phyloP scores from a whole-genome alignment of 2,797 vertebrate genomes.

The Pempheris klunzingeri region DNA sequence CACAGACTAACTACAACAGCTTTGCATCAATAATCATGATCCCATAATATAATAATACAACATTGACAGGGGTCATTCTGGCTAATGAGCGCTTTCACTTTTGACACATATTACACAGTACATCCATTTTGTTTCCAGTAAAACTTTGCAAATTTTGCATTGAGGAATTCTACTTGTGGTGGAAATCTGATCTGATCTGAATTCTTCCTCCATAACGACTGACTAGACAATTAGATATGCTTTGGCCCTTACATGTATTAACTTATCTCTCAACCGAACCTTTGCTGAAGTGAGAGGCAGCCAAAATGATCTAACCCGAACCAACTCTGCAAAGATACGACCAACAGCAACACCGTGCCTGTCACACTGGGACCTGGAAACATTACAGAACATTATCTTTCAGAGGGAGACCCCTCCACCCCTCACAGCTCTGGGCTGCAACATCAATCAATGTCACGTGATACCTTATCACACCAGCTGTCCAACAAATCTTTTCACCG shows the following conservation, averaged over 20 bases:
- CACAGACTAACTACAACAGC: neutral
- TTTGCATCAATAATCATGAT: neutral
- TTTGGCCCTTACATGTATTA: neutral
- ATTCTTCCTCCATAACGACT: neutral
- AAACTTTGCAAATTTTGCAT: neutral
- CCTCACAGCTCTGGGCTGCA: slow-evolving; percentile 30
- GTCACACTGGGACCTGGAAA: slow-evolving; percentile 12
- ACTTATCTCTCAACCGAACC: neutral
- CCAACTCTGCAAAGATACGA: neutral
- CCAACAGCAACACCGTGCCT: slow-evolving; percentile 6
- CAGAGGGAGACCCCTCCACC: neutral
- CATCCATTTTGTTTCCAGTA: neutral
- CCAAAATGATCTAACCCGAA: neutral
- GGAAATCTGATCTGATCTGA: neutral
- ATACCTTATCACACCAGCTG: slow-evolving; percentile 39
- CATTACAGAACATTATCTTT: slow-evolving; percentile 35
- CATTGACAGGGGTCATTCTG: neutral
- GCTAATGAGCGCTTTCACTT: neutral
- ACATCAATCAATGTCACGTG: slow-evolving; percentile 45
- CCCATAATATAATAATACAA: neutral
- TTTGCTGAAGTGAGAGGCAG: slow-evolving; percentile 11
- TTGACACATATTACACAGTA: too few species aligned
- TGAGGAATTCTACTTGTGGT: neutral
- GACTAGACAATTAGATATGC: neutral
- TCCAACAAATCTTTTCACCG: slow-evolving; percentile 5